Evolutionary conservation across 2,888 invertebrate species (phyloP).

Genomic region (Aporophyla nigra): DNA sequence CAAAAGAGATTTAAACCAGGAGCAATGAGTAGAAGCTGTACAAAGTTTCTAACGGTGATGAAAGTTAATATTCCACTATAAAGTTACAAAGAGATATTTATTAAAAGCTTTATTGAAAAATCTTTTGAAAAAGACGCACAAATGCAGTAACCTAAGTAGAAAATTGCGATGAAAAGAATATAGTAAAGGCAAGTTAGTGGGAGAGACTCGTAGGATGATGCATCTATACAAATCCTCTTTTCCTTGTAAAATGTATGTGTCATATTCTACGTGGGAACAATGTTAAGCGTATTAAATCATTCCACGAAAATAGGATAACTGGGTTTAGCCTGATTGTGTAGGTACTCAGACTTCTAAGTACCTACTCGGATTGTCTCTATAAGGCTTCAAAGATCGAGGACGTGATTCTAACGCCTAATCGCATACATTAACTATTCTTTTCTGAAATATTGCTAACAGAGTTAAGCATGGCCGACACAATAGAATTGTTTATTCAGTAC

Average conservation of each 20-base stretch:
- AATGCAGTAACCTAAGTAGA: neutral
- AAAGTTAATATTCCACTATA: neutral
- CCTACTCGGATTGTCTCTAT: conserved; percentile 45
- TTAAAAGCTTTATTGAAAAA: neutral
- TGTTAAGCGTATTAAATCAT: conserved; percentile 56
- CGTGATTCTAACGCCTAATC: conserved; percentile 53
- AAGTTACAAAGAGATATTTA: neutral
- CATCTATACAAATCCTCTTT: conserved; percentile 15
- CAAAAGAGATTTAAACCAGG: neutral
- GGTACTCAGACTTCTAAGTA: conserved; percentile 67
- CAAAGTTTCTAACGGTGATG: no score
- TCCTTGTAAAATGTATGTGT: conserved; percentile 5
- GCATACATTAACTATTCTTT: neutral
- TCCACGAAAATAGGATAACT: conserved; percentile 66
- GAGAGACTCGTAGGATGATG: neutral
- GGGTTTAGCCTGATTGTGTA: conserved; percentile 65
- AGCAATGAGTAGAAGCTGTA: neutral
- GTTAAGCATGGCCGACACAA: neutral
- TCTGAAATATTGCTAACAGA: conserved; percentile 4
- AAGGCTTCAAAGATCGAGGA: conserved; percentile 61
- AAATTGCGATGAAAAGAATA: conserved; percentile 11
- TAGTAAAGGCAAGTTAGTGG: neutral
- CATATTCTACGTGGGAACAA: conserved; percentile 33
- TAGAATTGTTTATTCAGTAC: conserved; percentile 1
- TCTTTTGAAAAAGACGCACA: conserved; percentile 6